Conservation (phyloP, 2,113 vertebrate genomes). For the Chlorodrepanis virens region DNA sequence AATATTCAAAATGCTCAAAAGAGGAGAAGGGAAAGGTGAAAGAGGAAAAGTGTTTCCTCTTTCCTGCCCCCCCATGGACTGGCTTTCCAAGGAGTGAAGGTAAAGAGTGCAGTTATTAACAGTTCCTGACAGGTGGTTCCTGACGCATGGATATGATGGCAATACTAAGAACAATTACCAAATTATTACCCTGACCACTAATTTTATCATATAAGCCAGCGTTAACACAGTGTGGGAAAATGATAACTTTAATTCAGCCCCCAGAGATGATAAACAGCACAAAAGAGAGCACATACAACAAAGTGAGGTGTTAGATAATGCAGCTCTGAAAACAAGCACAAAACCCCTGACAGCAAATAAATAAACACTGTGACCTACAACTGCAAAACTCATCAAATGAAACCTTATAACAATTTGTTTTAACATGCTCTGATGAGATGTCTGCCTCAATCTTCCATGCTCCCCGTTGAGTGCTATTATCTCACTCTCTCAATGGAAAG, state of each 20-base stretch:
- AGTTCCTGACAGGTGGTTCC: not conserved
- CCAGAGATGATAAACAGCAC: not conserved
- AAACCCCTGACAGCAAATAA: not conserved
- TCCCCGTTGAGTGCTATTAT: not conserved
- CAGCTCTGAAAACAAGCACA: not conserved
- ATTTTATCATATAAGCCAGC: not conserved
- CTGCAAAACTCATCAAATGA: not conserved
- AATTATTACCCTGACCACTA: not conserved
- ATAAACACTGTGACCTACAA: not conserved
- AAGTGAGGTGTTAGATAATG: not conserved
- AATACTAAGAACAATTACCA: not conserved
- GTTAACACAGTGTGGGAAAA: not conserved
- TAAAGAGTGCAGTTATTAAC: not conserved
- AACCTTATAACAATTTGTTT: not conserved
- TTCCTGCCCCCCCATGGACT: fast-evolving
- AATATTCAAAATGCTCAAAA: not conserved
- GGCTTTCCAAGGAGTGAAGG: not conserved
- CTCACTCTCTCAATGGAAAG: not conserved
- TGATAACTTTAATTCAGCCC: not conserved
- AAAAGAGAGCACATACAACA: not conserved
- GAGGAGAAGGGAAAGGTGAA: not conserved
- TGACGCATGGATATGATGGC: not conserved
- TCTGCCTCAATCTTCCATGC: not conserved
- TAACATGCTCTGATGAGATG: not conserved
- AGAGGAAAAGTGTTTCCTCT: not conserved